A percentile compares a stretch with the other conserved stretches of the same genome.
Evolutionary conservation across 2,797 vertebrate genomes (phyloP).

Genomic region (Prionace glauca): DNA sequence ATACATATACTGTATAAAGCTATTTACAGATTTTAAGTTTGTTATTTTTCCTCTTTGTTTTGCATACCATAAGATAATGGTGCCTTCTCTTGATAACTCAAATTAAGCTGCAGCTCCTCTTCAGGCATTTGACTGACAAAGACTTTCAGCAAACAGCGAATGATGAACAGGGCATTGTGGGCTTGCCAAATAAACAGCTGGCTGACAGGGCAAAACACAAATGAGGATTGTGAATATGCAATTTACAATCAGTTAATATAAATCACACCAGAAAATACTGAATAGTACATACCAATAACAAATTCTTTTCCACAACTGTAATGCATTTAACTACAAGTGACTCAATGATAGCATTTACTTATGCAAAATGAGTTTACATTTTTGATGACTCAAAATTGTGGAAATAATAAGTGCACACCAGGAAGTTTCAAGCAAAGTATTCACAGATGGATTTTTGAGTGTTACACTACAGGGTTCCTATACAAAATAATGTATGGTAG

Average conservation of each 20-base stretch:
- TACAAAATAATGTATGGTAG: neutral
- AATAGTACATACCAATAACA: neutral
- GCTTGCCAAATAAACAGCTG: conserved; percentile 98
- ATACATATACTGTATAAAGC: conserved; percentile 45
- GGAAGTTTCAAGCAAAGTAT: neutral
- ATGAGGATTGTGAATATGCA: conserved; percentile 7
- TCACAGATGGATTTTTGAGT: neutral
- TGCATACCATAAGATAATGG: conserved; percentile 71
- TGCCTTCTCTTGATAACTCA: conserved; percentile 78
- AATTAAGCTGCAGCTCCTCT: conserved; percentile 83
- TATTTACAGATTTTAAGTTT: conserved; percentile 46
- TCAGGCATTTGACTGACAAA: conserved; percentile 85
- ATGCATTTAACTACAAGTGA: neutral
- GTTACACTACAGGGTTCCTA: neutral
- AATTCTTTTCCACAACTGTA: neutral
- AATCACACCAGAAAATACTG: neutral
- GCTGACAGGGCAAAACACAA: conserved; percentile 59
- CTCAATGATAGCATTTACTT: neutral
- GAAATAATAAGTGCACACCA: neutral
- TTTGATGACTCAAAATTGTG: neutral
- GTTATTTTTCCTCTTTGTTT: conserved; percentile 38
- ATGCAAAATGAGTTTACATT: neutral
- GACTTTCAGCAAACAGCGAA: conserved; percentile 90
- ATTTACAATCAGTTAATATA: neutral
- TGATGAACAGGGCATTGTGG: conserved; percentile 92